Percentiles rank a stretch among this genome's conserved stretches.
phyloP scores from a whole-genome alignment of 2,888 invertebrate species.

The Odontocolon sp. region DNA sequence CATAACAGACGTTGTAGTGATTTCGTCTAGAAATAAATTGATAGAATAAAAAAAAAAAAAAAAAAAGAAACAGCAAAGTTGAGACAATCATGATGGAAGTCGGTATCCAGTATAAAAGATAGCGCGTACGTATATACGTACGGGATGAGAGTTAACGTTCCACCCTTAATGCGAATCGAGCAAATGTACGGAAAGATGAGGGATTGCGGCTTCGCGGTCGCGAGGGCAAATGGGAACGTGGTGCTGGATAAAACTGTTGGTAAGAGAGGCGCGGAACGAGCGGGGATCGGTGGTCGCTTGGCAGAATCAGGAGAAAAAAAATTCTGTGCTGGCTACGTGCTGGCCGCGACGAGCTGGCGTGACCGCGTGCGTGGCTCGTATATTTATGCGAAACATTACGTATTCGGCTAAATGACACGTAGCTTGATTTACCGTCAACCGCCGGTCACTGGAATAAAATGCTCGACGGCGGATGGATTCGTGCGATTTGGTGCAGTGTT shows the following conservation, averaged over 20 bases:
- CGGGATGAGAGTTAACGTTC: constrained; percentile 74
- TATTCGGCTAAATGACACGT: constrained; percentile 79
- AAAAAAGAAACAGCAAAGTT: neutral
- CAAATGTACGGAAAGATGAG: constrained; percentile 76
- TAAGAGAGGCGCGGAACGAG: constrained; percentile 34
- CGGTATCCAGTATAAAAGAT: too few relatives aligned
- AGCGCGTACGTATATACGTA: constrained; percentile 24
- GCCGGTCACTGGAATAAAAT: constrained; percentile 52
- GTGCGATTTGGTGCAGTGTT: constrained; percentile 67
- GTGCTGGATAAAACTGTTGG: constrained; percentile 53
- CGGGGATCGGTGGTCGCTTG: constrained; percentile 48
- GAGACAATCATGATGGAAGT: too few relatives aligned
- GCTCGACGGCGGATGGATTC: constrained; percentile 72
- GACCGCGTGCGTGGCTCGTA: constrained; percentile 68
- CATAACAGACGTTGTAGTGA: neutral
- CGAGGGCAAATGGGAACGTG: constrained; percentile 55
- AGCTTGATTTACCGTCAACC: constrained; percentile 76
- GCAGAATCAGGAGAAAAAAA: constrained; percentile 56
- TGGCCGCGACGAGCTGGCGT: constrained; percentile 61
- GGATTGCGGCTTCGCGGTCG: constrained; percentile 74
- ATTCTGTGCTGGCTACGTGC: constrained; percentile 65
- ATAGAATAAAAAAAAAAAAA: neutral
- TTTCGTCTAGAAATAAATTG: neutral
- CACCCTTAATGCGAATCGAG: constrained; percentile 72
- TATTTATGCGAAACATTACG: constrained; percentile 77